Percentiles rank a stretch among this genome's conserved stretches.
phyloP scores from a whole-genome alignment of 2,113 vertebrate species.

The Centrocercus urophasianus region DNA sequence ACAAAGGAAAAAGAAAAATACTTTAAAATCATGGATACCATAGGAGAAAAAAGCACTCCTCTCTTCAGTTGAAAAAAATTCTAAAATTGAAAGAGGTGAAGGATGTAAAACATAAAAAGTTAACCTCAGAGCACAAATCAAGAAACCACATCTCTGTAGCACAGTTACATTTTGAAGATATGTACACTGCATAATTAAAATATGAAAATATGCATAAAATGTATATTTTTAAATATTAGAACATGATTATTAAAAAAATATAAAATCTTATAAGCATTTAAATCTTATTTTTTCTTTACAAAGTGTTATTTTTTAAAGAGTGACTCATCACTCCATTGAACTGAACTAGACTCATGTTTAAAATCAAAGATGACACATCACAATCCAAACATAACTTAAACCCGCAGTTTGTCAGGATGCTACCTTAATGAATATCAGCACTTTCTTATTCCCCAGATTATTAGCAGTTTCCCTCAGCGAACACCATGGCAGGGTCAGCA shows the following conservation, averaged over 20 bases:
- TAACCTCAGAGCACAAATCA: slow-evolving; percentile 39
- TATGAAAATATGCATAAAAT: too few species aligned
- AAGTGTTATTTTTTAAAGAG: background rate
- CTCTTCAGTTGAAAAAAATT: background rate
- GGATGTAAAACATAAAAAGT: background rate
- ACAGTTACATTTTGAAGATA: background rate
- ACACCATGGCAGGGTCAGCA: background rate
- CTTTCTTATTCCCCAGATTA: background rate
- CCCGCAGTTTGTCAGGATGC: background rate
- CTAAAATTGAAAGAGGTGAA: slow-evolving; percentile 18
- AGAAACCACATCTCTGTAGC: slow-evolving; percentile 10
- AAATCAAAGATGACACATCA: background rate
- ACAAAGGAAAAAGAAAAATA: background rate
- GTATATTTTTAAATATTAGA: background rate
- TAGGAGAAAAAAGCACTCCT: background rate
- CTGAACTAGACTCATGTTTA: background rate
- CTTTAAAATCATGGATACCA: background rate
- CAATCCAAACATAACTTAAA: background rate
- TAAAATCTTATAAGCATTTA: slow-evolving; percentile 39
- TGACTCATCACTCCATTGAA: background rate
- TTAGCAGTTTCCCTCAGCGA: background rate
- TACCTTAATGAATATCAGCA: background rate
- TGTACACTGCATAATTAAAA: too few species aligned
- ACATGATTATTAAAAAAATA: background rate
- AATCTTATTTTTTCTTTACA: background rate